Percentiles rank a stretch among this genome's conserved stretches.
phyloP scores from a whole-genome alignment of 2,888 invertebrate genomes.

The Aphodius granarius region DNA sequence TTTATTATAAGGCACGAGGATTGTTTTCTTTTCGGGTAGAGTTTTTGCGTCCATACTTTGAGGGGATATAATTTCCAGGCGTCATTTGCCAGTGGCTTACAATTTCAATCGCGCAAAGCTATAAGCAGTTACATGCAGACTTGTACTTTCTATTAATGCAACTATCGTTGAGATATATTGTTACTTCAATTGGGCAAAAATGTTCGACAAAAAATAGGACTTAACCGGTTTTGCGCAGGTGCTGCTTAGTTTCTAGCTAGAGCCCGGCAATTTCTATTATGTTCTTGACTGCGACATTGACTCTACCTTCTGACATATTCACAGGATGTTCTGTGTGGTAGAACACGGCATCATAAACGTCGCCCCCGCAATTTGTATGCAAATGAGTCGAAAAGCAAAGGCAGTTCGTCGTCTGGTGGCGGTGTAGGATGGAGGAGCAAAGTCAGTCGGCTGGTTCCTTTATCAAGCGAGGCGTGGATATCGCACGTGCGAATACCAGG shows the following conservation, averaged over 20 bases:
- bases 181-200: too few relatives aligned
- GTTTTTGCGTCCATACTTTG: not conserved
- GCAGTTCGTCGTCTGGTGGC: not conserved
- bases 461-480: conserved; percentile 15
- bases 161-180: too few relatives aligned
- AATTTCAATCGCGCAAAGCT: not conserved
- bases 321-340: not conserved
- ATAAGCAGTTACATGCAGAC: too few relatives aligned
- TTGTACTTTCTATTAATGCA: too few relatives aligned
- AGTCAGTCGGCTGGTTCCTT: conserved; percentile 3
- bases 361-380: conserved; percentile 21
- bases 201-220: too few relatives aligned
- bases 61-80: not conserved
- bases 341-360: not conserved
- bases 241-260: not conserved
- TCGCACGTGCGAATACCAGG: conserved; percentile 16
- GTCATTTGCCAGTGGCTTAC: not conserved
- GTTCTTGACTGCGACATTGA: not conserved
- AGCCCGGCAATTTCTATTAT: not conserved
- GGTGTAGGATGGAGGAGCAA: not conserved
- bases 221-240: too few relatives aligned
- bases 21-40: not conserved
- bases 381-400: conserved; percentile 13
- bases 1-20: not conserved
- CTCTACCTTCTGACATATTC: not conserved